Conservation (phyloP, 2,888 invertebrate species). For the Hipparchia sbordonii region DNA sequence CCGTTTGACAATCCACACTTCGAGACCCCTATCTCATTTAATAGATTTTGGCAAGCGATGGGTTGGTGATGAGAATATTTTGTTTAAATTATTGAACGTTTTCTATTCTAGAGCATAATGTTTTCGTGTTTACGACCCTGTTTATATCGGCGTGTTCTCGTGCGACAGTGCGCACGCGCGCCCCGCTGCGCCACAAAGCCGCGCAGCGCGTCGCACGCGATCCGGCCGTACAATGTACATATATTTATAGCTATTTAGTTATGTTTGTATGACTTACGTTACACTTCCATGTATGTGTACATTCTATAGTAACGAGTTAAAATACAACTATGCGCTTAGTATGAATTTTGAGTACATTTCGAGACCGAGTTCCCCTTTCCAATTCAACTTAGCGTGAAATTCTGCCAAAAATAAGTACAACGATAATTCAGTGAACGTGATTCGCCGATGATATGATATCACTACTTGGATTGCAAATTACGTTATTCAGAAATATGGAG, state of each 20-base stretch:
- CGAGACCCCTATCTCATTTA: no score
- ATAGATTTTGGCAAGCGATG: no score
- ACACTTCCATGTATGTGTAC: constrained; percentile 6
- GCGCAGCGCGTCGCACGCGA: constrained; percentile 62
- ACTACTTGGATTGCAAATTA: no score
- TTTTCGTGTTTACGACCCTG: neutral
- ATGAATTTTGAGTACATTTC: neutral
- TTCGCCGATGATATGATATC: no score
- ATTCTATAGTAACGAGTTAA: neutral
- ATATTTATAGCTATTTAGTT: constrained; percentile 33
- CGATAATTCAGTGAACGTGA: no score
- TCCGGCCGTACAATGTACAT: constrained; percentile 24
- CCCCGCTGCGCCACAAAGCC: constrained; percentile 63
- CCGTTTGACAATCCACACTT: no score
- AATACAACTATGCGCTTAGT: neutral
- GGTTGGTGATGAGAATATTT: no score
- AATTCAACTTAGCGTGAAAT: neutral
- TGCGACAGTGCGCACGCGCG: constrained; percentile 43
- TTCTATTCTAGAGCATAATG: neutral
- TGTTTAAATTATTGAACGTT: no score
- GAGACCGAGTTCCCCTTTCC: neutral
- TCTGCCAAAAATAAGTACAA: neutral
- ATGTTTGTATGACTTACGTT: neutral
- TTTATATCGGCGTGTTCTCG: constrained; percentile 11
- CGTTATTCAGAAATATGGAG: no score